Base-by-base conservation (phyloP, 2,113 vertebrate species). In the Sisor rabdophorus region DNA sequence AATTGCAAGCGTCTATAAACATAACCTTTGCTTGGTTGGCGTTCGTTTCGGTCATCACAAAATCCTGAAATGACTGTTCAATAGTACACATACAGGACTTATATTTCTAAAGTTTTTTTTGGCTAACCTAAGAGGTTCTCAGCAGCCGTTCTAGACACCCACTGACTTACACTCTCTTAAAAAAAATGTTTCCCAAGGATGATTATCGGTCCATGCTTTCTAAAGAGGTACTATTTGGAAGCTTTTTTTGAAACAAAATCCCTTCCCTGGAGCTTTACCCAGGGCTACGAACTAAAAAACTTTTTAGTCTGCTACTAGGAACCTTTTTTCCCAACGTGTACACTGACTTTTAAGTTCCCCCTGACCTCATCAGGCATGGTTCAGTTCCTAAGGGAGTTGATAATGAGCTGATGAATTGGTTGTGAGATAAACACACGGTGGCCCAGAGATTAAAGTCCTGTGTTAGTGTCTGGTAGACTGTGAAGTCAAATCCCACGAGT, bases 391-490 rank as follows among this genome's bases (percentile, higher is more conserved):
- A 69, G 65, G 65, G 65, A 69, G 65, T 69, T 69, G 65, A 69
- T 69, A 69, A 69, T 69, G 65, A 69, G 65, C 65, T 69, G 65
- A 69, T 69, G 65, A 52, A 69, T 69, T 69, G 47, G 65, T 52
- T 69, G 65, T 52, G 65, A 68, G 65, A 68, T 68, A 68, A 68
- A 68, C 65, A 68, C 65, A 68, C 47, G 65, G 65, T 68, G 65
- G 65, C 65, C 65, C 16, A 28, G 47, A 68, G 65, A 68, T 68
- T 68, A 68, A 68, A 68, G 65, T 68, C 26, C 65, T 50, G 47
- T 52, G 65, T 24, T 68, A 52, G 65, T 68, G 24, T 52, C 47
- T 69, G 47, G 47, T 30, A 50, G 47, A 69, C 65, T 69, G 44
- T 68, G 65, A 69, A 69, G 47, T 52, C 47, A 69, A 69, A 69